A percentile compares a stretch with the other conserved stretches of the same genome.
These are phyloP conservation scores for Neosalanx taihuensis DNA, from an alignment of 2,797 vertebrate species.

Conservation along the genomic window DNA sequence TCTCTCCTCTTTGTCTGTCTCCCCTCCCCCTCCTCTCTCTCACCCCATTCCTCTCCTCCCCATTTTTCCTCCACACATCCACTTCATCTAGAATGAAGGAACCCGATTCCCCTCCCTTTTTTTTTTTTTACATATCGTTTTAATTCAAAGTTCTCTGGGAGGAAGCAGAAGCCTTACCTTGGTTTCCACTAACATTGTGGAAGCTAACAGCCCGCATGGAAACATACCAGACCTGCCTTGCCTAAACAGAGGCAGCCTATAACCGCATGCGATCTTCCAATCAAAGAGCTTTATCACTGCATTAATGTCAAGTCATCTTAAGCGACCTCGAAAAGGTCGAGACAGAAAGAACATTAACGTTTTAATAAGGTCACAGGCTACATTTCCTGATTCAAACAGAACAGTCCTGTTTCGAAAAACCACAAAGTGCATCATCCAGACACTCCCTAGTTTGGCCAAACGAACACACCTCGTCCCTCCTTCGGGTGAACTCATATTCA, in stretches of 20 bases:
- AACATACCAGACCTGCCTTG: conserved; percentile 39
- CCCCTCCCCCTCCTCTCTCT: not conserved
- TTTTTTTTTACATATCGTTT: conserved; percentile 19
- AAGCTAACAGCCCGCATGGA: conserved; percentile 34
- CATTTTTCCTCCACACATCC: not conserved
- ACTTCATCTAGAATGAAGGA: conserved; percentile 19
- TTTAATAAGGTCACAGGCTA: conserved; percentile 1
- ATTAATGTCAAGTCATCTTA: conserved; percentile 52
- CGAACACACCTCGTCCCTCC: not conserved
- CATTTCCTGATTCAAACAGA: not conserved
- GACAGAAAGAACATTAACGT: conserved; percentile 5
- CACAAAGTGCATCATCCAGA: not conserved
- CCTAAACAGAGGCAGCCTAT: conserved; percentile 38
- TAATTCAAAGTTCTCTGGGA: conserved; percentile 25
- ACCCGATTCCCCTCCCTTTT: conserved; percentile 10
- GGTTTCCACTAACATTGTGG: conserved; percentile 37
- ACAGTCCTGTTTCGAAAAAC: not conserved
- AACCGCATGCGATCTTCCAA: conserved; percentile 38
- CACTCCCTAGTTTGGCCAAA: not conserved
- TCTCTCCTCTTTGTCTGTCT: not conserved
- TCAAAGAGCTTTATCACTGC: conserved; percentile 55
- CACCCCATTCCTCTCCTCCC: not conserved
- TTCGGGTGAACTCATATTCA: too few relatives aligned
- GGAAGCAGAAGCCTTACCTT: conserved; percentile 30
- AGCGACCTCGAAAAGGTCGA: not conserved